phyloP scores from a whole-genome alignment of 1,140 invertebrate species.

The Heliconius melpomene region DNA sequence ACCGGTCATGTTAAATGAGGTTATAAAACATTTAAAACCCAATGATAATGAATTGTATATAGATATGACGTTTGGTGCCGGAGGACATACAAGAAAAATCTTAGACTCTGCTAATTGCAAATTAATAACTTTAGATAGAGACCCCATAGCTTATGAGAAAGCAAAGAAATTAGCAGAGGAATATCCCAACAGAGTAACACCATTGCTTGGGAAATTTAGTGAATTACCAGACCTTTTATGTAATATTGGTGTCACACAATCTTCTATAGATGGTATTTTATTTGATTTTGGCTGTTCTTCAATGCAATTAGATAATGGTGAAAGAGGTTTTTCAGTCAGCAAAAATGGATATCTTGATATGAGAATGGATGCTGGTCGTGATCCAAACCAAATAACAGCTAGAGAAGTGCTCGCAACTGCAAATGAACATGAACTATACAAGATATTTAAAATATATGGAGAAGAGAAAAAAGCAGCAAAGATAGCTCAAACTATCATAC shows the following conservation, averaged over 20 bases:
- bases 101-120: constrained; percentile 84
- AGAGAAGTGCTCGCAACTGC: constrained; percentile 91
- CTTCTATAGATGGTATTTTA: constrained; percentile 91
- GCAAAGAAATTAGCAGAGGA: constrained; percentile 84
- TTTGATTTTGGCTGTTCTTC: constrained; percentile 98
- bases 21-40: constrained; percentile 85
- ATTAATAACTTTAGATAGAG: constrained; percentile 93
- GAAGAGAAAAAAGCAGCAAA: constrained; percentile 94
- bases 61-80: constrained; percentile 97
- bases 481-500: constrained; percentile 93
- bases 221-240: constrained; percentile 88
- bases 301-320: constrained; percentile 93
- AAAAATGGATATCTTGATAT: constrained; percentile 95
- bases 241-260: constrained; percentile 81
- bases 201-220: constrained; percentile 93
- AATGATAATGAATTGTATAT: constrained; percentile 84
- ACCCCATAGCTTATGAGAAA: constrained; percentile 88
- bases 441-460: constrained; percentile 94
- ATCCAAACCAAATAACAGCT: constrained; percentile 88
- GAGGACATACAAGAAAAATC: constrained; percentile 89
- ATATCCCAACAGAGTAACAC: constrained; percentile 87
- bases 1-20: constrained; percentile 81
- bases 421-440: constrained; percentile 89
- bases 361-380: constrained; percentile 94
- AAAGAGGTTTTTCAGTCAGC: constrained; percentile 92